phyloP scores from a whole-genome alignment of 2,888 invertebrate genomes.

The Diarsia mendica region DNA sequence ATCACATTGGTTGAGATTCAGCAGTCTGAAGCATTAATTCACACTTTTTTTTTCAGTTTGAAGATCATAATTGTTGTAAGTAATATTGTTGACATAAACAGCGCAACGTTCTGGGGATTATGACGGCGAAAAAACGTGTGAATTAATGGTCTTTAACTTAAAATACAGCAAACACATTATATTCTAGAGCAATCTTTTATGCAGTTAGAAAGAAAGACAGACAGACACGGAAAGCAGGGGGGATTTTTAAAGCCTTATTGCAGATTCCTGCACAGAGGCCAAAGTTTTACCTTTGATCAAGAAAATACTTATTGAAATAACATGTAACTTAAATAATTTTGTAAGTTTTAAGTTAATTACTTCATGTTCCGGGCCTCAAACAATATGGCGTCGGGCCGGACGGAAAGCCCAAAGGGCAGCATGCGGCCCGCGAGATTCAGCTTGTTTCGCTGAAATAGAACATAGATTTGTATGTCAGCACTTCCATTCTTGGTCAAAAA shows the following conservation, averaged over 20 bases:
- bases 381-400: conserved; percentile 62
- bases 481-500: conserved; percentile 58
- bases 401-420: conserved; percentile 62
- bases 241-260: background rate
- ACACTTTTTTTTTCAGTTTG: background rate
- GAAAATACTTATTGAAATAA: conserved; percentile 32
- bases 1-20: background rate
- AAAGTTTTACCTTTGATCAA: conserved; percentile 49
- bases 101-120: background rate
- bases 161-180: conserved; percentile 30
- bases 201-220: no score
- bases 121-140: background rate
- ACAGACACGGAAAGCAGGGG: conserved; percentile 28
- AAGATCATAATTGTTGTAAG: background rate
- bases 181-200: conserved; percentile 7
- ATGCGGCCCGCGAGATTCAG: conserved; percentile 63
- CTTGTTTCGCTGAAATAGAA: conserved; percentile 61
- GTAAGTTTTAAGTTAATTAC: conserved; percentile 53
- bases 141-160: conserved; percentile 2
- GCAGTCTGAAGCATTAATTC: background rate
- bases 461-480: conserved; percentile 43
- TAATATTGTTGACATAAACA: background rate
- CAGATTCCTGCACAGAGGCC: background rate
- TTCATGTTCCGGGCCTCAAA: conserved; percentile 64
- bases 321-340: conserved; percentile 38